These are phyloP conservation scores for Heteromurus nitidus DNA, from an alignment of 2,888 invertebrate genomes.

Conservation along the genomic window DNA sequence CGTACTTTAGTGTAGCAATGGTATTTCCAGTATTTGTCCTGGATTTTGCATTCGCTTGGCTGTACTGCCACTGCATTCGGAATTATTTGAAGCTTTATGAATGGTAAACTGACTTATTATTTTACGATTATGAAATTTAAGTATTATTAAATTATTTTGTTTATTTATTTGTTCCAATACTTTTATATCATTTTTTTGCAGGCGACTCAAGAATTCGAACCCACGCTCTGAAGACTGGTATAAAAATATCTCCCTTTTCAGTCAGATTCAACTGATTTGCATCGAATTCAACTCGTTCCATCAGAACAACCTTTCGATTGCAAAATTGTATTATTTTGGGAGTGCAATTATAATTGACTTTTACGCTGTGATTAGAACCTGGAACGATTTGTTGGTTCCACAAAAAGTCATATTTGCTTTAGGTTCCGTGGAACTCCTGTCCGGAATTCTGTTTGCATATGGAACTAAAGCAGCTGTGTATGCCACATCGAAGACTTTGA, in stretches of 20 bases:
- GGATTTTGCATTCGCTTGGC: neutral
- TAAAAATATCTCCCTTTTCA: neutral
- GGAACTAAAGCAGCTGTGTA: neutral
- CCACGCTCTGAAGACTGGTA: neutral
- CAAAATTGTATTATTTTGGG: neutral
- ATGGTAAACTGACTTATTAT: neutral
- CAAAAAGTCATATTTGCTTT: slow-evolving; percentile 5
- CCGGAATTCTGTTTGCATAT: neutral
- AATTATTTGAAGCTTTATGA: slow-evolving; percentile 15
- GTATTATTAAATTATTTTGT: no score
- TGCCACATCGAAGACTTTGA: neutral
- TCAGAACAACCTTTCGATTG: neutral
- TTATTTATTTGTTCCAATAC: neutral
- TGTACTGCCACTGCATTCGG: slow-evolving; percentile 11
- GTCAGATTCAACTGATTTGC: neutral
- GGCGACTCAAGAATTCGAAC: no score
- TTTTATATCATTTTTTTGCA: neutral
- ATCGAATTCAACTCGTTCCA: slow-evolving; percentile 9
- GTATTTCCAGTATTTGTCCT: neutral
- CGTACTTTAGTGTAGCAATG: neutral
- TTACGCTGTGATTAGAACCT: neutral
- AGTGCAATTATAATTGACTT: neutral
- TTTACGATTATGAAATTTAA: neutral
- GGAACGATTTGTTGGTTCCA: slow-evolving; percentile 3
- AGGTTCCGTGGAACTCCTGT: neutral